phyloP scores from a whole-genome alignment of 2,888 invertebrate species.

The Nomada hirtipes region DNA sequence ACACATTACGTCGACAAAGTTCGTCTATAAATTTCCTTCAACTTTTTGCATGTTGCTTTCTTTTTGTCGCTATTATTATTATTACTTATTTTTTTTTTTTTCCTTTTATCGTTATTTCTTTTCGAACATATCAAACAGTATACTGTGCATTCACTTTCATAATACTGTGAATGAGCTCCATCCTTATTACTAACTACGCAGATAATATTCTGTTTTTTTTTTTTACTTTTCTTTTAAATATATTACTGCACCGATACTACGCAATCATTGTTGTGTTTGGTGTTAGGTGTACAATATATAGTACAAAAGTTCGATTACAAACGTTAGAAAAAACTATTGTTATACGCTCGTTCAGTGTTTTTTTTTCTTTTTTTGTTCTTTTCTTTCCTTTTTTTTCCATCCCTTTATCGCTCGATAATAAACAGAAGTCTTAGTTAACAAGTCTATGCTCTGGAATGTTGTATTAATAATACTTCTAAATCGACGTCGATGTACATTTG shows the following conservation, averaged over 20 bases:
- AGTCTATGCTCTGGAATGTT: slow-evolving; percentile 67
- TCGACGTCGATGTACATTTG: slow-evolving; percentile 48
- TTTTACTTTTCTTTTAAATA: background rate
- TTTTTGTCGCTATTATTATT: slow-evolving; percentile 7
- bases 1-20: slow-evolving; percentile 62
- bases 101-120: slow-evolving; percentile 18
- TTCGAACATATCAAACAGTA: slow-evolving; percentile 63
- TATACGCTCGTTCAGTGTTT: slow-evolving; percentile 16
- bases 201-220: slow-evolving; percentile 37
- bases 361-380: background rate
- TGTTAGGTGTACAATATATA: slow-evolving; percentile 42
- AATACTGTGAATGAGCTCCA: slow-evolving; percentile 71
- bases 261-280: slow-evolving; percentile 16
- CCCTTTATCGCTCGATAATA: background rate
- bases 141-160: slow-evolving; percentile 58
- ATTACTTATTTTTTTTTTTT: background rate
- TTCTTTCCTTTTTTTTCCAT: background rate
- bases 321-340: slow-evolving; percentile 54
- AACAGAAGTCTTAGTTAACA: slow-evolving; percentile 51
- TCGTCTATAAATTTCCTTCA: slow-evolving; percentile 51
- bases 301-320: slow-evolving; percentile 60
- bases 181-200: slow-evolving; percentile 44
- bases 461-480: slow-evolving; percentile 65
- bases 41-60: background rate
- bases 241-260: slow-evolving; percentile 49